Evolutionary conservation across 2,888 invertebrate species (phyloP).

Genomic region (Empis stercorea): DNA sequence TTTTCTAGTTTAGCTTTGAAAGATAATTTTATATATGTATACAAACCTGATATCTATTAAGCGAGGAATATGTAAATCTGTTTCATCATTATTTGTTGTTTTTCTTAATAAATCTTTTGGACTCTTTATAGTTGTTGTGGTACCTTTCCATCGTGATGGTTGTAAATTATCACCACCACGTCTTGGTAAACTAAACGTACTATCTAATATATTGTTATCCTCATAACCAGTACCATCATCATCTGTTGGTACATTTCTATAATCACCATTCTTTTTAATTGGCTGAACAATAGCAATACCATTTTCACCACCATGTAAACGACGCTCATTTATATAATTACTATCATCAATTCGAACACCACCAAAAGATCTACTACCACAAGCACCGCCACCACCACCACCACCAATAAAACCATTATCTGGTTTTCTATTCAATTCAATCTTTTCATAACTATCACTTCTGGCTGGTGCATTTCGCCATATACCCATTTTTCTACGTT

Average conservation of each 20-base stretch:
- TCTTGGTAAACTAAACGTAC: constrained; percentile 16
- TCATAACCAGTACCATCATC: constrained; percentile 54
- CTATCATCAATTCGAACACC: not conserved
- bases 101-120: constrained; percentile 18
- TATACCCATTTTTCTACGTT: constrained; percentile 46
- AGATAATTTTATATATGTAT: too few species aligned
- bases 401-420: constrained; percentile 24
- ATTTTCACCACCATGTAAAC: constrained; percentile 16
- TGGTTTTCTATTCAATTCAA: constrained; percentile 53
- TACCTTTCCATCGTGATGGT: constrained; percentile 29
- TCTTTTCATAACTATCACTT: constrained; percentile 63
- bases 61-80: constrained; percentile 54
- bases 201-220: constrained; percentile 29
- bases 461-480: constrained; percentile 36
- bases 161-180: constrained; percentile 15
- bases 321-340: constrained; percentile 11
- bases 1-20: too few species aligned
- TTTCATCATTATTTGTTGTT: constrained; percentile 26
- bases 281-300: constrained; percentile 36
- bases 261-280: constrained; percentile 50
- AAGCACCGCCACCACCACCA: constrained; percentile 12
- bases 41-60: constrained; percentile 47
- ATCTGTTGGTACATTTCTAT: constrained; percentile 57
- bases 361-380: constrained; percentile 18
- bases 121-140: constrained; percentile 20